Base-by-base conservation (phyloP, 2,888 invertebrate species). In the Caenorhabditis sp. region DNA sequence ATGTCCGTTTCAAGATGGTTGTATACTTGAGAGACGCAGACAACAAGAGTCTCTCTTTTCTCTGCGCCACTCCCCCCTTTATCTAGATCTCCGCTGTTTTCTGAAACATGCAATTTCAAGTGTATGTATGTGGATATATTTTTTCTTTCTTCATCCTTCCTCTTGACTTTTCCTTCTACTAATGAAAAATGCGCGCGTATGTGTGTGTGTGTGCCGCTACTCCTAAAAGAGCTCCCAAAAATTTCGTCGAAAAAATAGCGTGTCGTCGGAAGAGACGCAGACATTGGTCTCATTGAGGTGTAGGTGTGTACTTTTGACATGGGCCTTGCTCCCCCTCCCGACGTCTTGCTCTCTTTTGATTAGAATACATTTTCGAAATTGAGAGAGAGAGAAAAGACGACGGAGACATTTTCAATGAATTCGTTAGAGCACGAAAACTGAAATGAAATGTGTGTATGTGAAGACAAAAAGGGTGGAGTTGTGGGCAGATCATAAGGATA, bases 241-340 rank as follows among this genome's bases (percentile, higher is more conserved):
- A 47, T 6, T 19, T 19, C 16, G n/a, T 44, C 2, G 47, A 19
- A 10, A 56, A 56, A 76, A 68, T 19, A 58, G 19, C n/a, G 8
- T 28, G 31, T 44, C 28, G 3, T 31, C 10, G 10, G 10, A 63
- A 64, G 63, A 54, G 54, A 69, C 35, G 68, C 38, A 61, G 59
- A 59, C 26, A 47, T 44, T n/a, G n/a, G n/a, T 47, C 49, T 47
- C 35, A 31, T 41, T 56, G 73, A 73, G 72, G 63, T 58, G 75
- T 64, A 41, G 49, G 58, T 66, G 44, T 79, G 79, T 59, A 79
- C 79, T 79, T 79, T 79, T 79, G 69, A 77, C 63, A 59, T 61
- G 44, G n/a, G 22, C 31, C 31, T 19, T n/a, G n/a, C n/a, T n/a
- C n/a, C n/a, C 44, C 49, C 49, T n/a, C 49, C 22, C n/a, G n/a